Percentiles rank a stretch among this genome's conserved stretches.
Conservation (phyloP, 2,888 invertebrate species). For the Clunio marinus region DNA sequence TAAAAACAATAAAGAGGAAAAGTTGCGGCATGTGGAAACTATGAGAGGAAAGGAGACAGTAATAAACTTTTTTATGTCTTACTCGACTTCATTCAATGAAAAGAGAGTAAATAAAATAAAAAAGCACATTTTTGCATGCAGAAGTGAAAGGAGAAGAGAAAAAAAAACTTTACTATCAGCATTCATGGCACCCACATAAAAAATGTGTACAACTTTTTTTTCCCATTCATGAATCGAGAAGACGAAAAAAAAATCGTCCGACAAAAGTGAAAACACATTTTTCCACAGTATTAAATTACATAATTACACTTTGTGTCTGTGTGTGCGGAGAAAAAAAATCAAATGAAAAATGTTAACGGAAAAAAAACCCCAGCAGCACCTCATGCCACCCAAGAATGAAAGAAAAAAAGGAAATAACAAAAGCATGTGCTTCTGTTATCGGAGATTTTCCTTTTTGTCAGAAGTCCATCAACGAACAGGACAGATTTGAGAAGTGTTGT, state of each 20-base stretch:
- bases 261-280: constrained; percentile 28
- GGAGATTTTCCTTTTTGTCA: too few relatives aligned
- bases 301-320: constrained; percentile 34
- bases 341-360: not conserved
- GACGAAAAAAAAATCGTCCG: constrained; percentile 13
- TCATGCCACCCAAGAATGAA: not conserved
- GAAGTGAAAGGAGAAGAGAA: not conserved
- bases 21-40: constrained; percentile 23
- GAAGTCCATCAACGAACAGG: too few relatives aligned
- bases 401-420: not conserved
- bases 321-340: not conserved
- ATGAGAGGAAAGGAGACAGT: constrained; percentile 7
- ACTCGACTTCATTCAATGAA: not conserved
- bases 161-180: constrained; percentile 7
- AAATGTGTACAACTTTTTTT: constrained; percentile 21
- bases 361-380: not conserved
- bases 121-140: constrained; percentile 32
- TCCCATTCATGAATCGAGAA: constrained; percentile 18
- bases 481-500: too few relatives aligned
- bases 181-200: constrained; percentile 12
- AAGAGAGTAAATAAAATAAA: constrained; percentile 31
- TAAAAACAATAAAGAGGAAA: not conserved
- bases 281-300: constrained; percentile 29
- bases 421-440: not conserved
- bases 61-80: constrained; percentile 30